Percentiles rank a stretch among this genome's conserved stretches.
phyloP scores from a whole-genome alignment of 2,113 vertebrate genomes.

The Taurulus bubalis region DNA sequence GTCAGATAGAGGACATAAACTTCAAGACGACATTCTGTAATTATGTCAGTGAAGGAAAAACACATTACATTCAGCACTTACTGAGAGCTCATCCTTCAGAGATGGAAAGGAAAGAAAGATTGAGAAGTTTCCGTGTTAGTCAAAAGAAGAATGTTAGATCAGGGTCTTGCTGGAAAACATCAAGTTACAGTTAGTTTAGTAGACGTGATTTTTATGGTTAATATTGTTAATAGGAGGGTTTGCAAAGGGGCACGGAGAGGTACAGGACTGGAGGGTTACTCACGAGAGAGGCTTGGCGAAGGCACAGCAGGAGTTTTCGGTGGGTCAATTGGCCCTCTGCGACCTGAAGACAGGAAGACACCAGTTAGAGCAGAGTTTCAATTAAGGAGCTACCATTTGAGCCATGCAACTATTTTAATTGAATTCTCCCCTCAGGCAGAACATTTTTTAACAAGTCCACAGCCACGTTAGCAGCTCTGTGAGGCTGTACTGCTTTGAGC shows the following conservation, averaged over 20 bases:
- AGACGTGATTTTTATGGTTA: constrained; percentile 38
- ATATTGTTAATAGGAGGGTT: constrained; percentile 44
- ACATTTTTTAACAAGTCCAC: background rate
- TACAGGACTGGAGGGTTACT: constrained; percentile 34
- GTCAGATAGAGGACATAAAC: constrained; percentile 32
- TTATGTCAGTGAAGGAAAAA: constrained; percentile 21
- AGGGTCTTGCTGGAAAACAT: background rate
- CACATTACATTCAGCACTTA: constrained; percentile 72
- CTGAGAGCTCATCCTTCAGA: constrained; percentile 78
- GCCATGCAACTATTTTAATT: background rate
- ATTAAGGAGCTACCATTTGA: background rate
- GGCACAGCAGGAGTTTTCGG: constrained; percentile 81
- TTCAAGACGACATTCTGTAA: constrained; percentile 27
- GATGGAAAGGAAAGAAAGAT: constrained; percentile 63
- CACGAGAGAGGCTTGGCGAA: constrained; percentile 82
- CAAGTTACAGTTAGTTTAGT: background rate
- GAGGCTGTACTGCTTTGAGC: background rate
- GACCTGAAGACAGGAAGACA: constrained; percentile 63
- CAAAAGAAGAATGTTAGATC: constrained; percentile 37
- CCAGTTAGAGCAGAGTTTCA: background rate
- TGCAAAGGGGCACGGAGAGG: background rate
- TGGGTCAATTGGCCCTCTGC: constrained; percentile 72
- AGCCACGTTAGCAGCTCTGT: no score
- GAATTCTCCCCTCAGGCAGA: background rate
- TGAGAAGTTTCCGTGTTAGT: constrained; percentile 64